Base-by-base conservation (phyloP, 1,140 invertebrate genomes). In the Lutraria rhynchaena region DNA sequence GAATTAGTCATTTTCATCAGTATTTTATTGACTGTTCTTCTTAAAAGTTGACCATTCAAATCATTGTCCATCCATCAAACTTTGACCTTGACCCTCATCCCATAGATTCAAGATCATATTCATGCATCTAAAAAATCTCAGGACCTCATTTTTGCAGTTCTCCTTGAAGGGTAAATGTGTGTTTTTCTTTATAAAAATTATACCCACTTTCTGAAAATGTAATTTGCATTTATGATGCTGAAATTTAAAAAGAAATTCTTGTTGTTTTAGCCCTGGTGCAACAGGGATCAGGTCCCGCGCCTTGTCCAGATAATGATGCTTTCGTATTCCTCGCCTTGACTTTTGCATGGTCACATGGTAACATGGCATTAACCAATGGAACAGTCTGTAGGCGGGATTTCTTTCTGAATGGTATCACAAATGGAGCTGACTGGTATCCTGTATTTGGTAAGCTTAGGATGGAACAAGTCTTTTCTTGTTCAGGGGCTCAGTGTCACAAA, bases 381-480 rank as follows among this genome's bases (percentile, higher is more conserved):
- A 9, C 5, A 29, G 41, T 27, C 17, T 67, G 63, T 67, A 85
- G 86, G 81, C 69, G 58, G 0, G 78, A 87, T 22, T 70, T 51
- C 2, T 83, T 83, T 35, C 44, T 41, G 19, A 58, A 85, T 41
- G 96, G 96, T 2, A 96, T 97, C 63, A 97, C 96, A 0, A 98
- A 98, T 90, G 96, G 96, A 4, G 96, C 96, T 0, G 95, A 95
- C 57, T 98, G 96, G 96, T 97, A 96, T 90, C 93, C 94, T n/a
- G 94, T 98, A 1, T 93, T 94, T 82, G 90, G 90, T 91, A 84
- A 49, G 81, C 46, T 44, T 57, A 4, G n/a, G n/a, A n/a, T n/a
- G n/a, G n/a, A n/a, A n/a, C n/a, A n/a, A n/a, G n/a, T n/a, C n/a
- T n/a, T n/a, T n/a, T n/a, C n/a, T n/a, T n/a, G n/a, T n/a, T n/a